A percentile compares a stretch with the other conserved stretches of the same genome.
Evolutionary conservation across 2,888 invertebrate genomes (phyloP).

Genomic region (Petrophora chlorosata): DNA sequence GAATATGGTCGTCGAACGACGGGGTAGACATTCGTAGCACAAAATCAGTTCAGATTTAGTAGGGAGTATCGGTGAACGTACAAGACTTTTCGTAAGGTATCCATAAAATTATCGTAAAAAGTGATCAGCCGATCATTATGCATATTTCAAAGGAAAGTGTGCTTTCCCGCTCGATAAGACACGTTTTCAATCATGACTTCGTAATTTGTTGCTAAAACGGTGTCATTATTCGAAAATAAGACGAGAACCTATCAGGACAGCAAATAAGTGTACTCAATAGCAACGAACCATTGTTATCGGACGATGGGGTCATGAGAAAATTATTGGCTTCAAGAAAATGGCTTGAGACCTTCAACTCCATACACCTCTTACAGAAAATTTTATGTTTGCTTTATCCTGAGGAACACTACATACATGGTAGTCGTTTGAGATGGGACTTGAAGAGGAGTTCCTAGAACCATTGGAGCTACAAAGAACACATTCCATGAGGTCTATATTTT

Average conservation of each 20-base stretch:
- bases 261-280: not conserved
- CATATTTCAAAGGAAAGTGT: slow-evolving; percentile 50
- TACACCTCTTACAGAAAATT: slow-evolving; percentile 4
- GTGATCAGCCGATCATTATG: slow-evolving; percentile 44
- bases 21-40: no score
- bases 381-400: no score
- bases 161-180: slow-evolving; percentile 72
- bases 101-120: slow-evolving; percentile 32
- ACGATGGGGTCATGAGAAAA: slow-evolving; percentile 14
- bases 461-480: no score
- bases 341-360: slow-evolving; percentile 16
- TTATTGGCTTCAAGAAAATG: not conserved
- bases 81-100: slow-evolving; percentile 19
- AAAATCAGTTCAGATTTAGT: no score
- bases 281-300: slow-evolving; percentile 1
- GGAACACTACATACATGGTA: no score
- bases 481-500: no score
- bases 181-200: slow-evolving; percentile 79
- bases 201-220: slow-evolving; percentile 47
- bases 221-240: slow-evolving; percentile 56
- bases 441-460: no score
- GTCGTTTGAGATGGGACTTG: no score
- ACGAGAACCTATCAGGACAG: slow-evolving; percentile 6
- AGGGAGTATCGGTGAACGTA: slow-evolving; percentile 27
- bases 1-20: no score